These are phyloP conservation scores for Arctia plantaginis DNA, from an alignment of 2,888 invertebrate genomes.

Conservation along the genomic window DNA sequence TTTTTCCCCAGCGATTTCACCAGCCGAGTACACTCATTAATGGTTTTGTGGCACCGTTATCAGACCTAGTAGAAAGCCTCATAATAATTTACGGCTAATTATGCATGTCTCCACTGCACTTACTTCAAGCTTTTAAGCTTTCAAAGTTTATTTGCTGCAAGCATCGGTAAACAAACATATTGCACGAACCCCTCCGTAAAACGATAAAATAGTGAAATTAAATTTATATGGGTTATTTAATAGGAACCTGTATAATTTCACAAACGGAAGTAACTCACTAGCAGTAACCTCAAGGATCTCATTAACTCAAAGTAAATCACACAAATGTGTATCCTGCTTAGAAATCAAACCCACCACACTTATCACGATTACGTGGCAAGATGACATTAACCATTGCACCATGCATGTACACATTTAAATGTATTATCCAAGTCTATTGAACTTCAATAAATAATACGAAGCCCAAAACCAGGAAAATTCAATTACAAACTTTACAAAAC, in stretches of 20 bases:
- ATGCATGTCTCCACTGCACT: conserved; percentile 40
- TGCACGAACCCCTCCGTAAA: background rate
- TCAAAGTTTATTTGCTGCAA: conserved; percentile 10
- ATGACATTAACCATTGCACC: background rate
- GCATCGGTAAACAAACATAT: conserved; percentile 16
- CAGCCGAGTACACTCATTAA: conserved; percentile 77
- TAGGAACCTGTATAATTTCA: conserved; percentile 21
- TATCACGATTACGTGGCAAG: background rate
- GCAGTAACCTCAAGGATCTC: conserved; percentile 3
- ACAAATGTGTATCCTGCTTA: background rate
- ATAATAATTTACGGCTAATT: conserved; percentile 56
- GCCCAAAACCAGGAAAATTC: conserved; percentile 17
- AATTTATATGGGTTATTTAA: conserved; percentile 12
- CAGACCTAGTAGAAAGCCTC: conserved; percentile 73
- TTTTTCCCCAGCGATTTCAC: conserved; percentile 84
- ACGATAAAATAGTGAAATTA: conserved; percentile 19
- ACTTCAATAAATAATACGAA: conserved; percentile 12
- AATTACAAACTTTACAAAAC: conserved; percentile 31
- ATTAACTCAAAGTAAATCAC: background rate
- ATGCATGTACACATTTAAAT: background rate
- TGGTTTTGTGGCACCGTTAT: conserved; percentile 79
- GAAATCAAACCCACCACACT: background rate
- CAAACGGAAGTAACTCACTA: conserved; percentile 18
- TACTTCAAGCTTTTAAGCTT: conserved; percentile 5
- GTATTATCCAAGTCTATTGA: background rate